A percentile compares a stretch with the other conserved stretches of the same genome.
phyloP scores from a whole-genome alignment of 2,113 vertebrate genomes.

The Neolamprologus cancellatus region DNA sequence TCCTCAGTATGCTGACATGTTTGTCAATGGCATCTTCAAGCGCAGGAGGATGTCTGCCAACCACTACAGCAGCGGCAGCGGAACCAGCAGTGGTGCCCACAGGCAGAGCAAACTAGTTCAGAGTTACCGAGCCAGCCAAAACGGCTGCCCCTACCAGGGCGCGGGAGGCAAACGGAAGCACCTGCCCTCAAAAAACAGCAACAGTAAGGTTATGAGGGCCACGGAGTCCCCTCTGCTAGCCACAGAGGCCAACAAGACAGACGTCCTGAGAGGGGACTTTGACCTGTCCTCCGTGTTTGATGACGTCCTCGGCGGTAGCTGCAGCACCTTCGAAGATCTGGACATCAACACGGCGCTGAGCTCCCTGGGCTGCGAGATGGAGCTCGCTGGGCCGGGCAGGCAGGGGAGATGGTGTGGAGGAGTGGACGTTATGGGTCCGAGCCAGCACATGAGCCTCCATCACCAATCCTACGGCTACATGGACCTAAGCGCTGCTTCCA shows the following conservation, averaged over 20 bases:
- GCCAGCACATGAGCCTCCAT: constrained; percentile 43
- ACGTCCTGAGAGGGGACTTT: constrained; percentile 71
- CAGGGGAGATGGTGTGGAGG: constrained; percentile 62
- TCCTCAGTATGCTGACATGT: constrained; percentile 80
- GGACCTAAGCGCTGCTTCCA: constrained; percentile 30
- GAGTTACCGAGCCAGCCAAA: constrained; percentile 38
- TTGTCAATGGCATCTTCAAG: constrained; percentile 78
- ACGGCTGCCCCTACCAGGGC: constrained; percentile 49
- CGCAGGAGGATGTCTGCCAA: constrained; percentile 73
- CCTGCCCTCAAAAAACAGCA: constrained; percentile 38
- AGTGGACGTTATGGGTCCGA: constrained; percentile 30
- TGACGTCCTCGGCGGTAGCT: constrained; percentile 70
- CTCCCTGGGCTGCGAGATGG: constrained; percentile 72
- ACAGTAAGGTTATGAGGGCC: constrained; percentile 38
- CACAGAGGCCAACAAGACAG: constrained; percentile 56
- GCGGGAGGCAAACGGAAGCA: constrained; percentile 61
- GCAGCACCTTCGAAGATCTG: constrained; percentile 78
- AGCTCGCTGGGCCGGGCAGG: constrained; percentile 59
- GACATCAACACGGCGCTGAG: constrained; percentile 77
- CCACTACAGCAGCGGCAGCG: constrained; percentile 46
- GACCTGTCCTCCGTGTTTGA: constrained; percentile 75
- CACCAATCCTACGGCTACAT: constrained; percentile 61
- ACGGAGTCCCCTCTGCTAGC: constrained; percentile 67
- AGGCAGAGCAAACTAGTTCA: constrained; percentile 60
- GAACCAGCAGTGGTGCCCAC: not conserved